A percentile compares a stretch with the other conserved stretches of the same genome.
Evolutionary conservation across 2,888 invertebrate species (phyloP).

Genomic region (Drosophila demipolita): DNA sequence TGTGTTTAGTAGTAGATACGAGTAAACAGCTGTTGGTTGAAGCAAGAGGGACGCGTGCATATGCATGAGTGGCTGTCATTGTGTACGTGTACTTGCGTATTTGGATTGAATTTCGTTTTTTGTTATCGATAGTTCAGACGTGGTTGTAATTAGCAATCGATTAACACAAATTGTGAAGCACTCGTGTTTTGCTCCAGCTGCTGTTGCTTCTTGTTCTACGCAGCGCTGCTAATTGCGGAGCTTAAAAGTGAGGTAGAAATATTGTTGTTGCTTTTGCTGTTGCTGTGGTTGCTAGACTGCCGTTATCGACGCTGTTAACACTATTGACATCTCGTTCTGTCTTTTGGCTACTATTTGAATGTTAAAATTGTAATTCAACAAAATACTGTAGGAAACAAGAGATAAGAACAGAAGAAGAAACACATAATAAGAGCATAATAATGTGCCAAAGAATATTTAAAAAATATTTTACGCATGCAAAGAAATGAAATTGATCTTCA

Average conservation of each 20-base stretch:
- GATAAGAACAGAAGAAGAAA: conserved; percentile 9
- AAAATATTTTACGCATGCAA: not conserved
- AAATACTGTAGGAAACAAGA: conserved; percentile 13
- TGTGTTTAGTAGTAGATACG: not conserved
- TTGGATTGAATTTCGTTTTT: conserved; percentile 10
- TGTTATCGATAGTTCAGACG: conserved; percentile 58
- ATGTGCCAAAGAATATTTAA: conserved; percentile 4
- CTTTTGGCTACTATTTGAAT: conserved; percentile 3
- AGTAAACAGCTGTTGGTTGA: conserved; percentile 39
- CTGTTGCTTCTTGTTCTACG: conserved; percentile 1
- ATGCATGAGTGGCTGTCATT: not conserved
- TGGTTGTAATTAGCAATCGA: conserved; percentile 56
- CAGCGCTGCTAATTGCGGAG: conserved; percentile 2
- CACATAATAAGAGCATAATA: not conserved
- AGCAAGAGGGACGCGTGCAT: conserved; percentile 29
- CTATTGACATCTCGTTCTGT: not conserved
- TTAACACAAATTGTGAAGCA: conserved; percentile 21
- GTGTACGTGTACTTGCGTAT: not conserved
- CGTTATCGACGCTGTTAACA: conserved; percentile 1
- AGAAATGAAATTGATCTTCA: not conserved
- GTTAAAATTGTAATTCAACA: conserved; percentile 17
- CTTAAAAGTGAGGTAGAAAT: conserved; percentile 6
- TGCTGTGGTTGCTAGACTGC: not conserved
- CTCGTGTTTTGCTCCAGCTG: not conserved
- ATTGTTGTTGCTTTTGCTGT: not conserved